Evolutionary conservation across 2,797 vertebrate species (phyloP), one percentile per base, ranked within the genome.

Genomic region (Coregonus sp.): DNA sequence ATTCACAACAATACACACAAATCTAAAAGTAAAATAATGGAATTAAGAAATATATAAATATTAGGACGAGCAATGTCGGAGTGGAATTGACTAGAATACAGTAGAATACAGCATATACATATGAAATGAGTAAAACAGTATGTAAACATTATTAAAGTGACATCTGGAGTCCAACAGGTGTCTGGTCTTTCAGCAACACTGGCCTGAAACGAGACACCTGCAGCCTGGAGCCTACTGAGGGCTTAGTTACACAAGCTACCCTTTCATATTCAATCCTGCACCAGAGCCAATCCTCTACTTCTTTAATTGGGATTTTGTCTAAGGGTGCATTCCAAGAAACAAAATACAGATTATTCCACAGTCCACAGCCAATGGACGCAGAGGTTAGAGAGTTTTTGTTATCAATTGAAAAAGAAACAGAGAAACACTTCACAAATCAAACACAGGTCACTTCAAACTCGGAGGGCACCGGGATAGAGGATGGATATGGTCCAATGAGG

Each of bases 401-500:
- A 59, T 59, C n/a, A 59, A 59, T 59, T 59, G 18, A 20, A 16
- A 59, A 59, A 59, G 56, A 59, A 59, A 59, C 16, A n/a, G 54
- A n/a, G 54, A 59, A 59, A 59, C 2, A 59, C n/a, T 59, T 59
- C 1, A 20, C 18, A 59, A 20, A n/a, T 59, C 56, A 59, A 20
- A 59, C 56, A 59, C n/a, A n/a, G 56, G 56, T 59, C 56, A n/a
- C 6, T 59, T 59, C 5, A n/a, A 18, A 59, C 5, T 59, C n/a
- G 7, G 15, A 5, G n/a, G 56, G 14, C n/a, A 59, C 78, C 70
- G n/a, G 56, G 56, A 59, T 59, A 59, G n/a, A 59, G n/a, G 81
- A 86, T 74, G 82, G 82, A 85, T 85, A 85, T 82, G 85, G 81
- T 81, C 81, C 88, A 85, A 85, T 84, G 86, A 88, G 83, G 81